phyloP scores from a whole-genome alignment of 2,888 invertebrate species.

The Ochropleura leucogaster region DNA sequence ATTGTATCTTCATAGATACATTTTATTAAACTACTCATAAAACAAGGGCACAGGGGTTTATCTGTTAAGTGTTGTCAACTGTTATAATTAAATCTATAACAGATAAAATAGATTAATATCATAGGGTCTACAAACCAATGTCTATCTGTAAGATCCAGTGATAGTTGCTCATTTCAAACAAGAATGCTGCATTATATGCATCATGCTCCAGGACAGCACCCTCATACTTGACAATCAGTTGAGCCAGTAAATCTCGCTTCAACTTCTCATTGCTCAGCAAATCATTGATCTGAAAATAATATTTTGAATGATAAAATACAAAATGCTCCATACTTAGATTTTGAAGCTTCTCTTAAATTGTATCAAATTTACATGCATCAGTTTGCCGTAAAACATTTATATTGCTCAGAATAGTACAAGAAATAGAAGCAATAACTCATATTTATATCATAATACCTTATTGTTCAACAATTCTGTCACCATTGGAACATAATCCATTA shows the following conservation, averaged over 20 bases:
- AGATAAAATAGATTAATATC: background rate
- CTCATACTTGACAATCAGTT: slow-evolving; percentile 88
- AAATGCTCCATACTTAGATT: background rate
- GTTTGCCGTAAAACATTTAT: background rate
- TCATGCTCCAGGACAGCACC: slow-evolving; percentile 88
- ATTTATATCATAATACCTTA: slow-evolving; percentile 74
- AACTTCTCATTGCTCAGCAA: slow-evolving; percentile 85
- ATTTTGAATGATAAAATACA: background rate
- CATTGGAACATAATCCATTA: slow-evolving; percentile 91
- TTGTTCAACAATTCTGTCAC: slow-evolving; percentile 89
- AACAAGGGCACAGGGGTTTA: background rate
- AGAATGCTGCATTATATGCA: slow-evolving; percentile 88
- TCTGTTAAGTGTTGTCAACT: background rate
- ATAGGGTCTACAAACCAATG: slow-evolving; percentile 81
- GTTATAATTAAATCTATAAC: background rate
- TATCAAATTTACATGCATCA: background rate
- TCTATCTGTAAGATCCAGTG: slow-evolving; percentile 91
- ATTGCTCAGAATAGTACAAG: background rate
- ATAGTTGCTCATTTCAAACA: slow-evolving; percentile 92
- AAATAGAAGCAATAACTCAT: slow-evolving; percentile 1
- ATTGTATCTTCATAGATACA: background rate
- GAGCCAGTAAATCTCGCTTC: slow-evolving; percentile 85
- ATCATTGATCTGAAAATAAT: slow-evolving; percentile 79
- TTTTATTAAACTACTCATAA: background rate
- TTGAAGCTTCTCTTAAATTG: background rate